Evolutionary conservation across 2,888 invertebrate genomes (phyloP).

Genomic region (Anodontia alba): DNA sequence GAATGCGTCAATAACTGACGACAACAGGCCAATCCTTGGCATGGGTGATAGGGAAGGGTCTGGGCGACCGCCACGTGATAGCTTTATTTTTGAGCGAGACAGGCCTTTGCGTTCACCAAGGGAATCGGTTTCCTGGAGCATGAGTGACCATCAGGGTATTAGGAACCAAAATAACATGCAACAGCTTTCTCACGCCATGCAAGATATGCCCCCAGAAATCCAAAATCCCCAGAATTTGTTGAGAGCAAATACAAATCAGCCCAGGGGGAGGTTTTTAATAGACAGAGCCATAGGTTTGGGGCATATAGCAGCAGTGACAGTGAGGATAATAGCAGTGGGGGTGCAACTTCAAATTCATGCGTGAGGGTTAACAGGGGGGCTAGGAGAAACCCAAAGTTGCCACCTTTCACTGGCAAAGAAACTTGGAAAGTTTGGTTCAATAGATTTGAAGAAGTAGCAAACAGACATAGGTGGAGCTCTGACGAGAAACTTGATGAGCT

Average conservation of each 20-base stretch:
- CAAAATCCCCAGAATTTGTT: neutral
- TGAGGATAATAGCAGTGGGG: neutral
- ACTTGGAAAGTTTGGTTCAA: too few species aligned
- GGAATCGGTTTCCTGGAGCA: neutral
- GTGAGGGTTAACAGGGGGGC: neutral
- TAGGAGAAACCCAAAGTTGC: slow-evolving; percentile 19
- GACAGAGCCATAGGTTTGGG: neutral
- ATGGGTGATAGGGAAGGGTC: too few species aligned
- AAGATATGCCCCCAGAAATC: neutral
- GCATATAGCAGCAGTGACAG: neutral
- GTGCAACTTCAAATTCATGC: neutral
- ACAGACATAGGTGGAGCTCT: slow-evolving; percentile 15
- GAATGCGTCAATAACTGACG: neutral
- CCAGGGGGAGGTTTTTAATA: neutral
- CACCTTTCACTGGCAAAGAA: slow-evolving; percentile 36
- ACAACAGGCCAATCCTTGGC: neutral
- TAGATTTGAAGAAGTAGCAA: slow-evolving; percentile 32
- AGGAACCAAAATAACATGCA: too few species aligned
- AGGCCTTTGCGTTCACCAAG: neutral
- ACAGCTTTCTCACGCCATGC: too few species aligned
- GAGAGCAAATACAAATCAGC: neutral
- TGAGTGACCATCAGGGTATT: neutral
- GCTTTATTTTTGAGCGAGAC: neutral
- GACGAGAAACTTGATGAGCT: slow-evolving; percentile 25
- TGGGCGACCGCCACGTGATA: too few species aligned